phyloP scores from a whole-genome alignment of 2,113 vertebrate genomes.

The Syrrhaptes paradoxus region DNA sequence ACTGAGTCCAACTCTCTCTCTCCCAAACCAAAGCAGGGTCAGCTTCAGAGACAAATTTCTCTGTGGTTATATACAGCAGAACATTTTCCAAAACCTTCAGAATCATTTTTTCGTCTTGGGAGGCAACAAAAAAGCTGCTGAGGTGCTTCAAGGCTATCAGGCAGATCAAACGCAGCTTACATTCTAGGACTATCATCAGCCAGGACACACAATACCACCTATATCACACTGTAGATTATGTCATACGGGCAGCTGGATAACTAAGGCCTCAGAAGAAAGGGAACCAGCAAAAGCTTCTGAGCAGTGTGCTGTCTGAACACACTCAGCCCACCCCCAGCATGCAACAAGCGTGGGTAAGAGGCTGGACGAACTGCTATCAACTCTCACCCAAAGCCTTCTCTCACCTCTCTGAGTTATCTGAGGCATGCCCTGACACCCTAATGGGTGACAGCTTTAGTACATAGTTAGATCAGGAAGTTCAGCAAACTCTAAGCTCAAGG shows the following conservation, averaged over 20 bases:
- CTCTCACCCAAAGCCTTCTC: neutral
- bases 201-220: neutral
- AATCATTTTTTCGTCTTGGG: neutral
- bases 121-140: neutral
- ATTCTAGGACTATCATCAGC: neutral
- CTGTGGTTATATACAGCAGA: neutral
- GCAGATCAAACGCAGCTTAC: neutral
- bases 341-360: neutral
- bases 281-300: neutral
- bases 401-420: neutral
- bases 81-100: neutral
- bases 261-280: neutral
- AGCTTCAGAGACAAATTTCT: neutral
- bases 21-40: neutral
- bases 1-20: neutral
- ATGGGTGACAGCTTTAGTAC: neutral
- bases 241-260: neutral
- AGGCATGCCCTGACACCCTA: neutral
- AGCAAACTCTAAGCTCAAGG: neutral
- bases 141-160: neutral
- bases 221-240: rapidly evolving
- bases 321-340: neutral
- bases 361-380: neutral
- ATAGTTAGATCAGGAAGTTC: neutral
- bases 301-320: neutral